Evolutionary conservation across 2,797 vertebrate species (phyloP).

Genomic region (Anas bahamensis): DNA sequence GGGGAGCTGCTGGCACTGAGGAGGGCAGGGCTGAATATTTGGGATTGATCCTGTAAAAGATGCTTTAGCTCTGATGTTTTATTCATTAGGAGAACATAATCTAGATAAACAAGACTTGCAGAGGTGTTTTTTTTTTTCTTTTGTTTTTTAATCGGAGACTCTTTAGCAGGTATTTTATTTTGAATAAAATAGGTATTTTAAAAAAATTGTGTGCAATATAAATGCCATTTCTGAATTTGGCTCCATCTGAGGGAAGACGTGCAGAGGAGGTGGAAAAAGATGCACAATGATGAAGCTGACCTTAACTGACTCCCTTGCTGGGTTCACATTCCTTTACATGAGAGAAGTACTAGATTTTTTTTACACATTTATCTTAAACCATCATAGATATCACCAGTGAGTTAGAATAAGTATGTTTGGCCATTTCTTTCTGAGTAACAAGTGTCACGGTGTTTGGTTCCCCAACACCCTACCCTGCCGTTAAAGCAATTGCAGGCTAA

Average conservation of each 20-base stretch:
- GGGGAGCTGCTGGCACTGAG: not conserved
- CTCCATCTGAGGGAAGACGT: not conserved
- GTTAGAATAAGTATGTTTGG: not conserved
- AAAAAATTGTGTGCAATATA: not conserved
- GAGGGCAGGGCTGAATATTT: not conserved
- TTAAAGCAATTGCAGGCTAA: not conserved
- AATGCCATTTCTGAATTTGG: not conserved
- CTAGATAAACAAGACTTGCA: not conserved
- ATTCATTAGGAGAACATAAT: not conserved
- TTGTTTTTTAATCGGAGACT: not conserved
- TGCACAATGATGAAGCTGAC: not conserved
- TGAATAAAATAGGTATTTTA: not conserved
- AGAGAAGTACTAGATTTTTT: not conserved
- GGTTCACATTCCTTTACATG: not conserved
- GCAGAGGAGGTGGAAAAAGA: not conserved
- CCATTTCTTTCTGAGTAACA: not conserved
- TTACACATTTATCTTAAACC: not conserved
- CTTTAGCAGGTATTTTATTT: not conserved
- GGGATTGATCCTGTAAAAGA: not conserved
- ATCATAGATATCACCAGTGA: not conserved
- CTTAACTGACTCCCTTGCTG: not conserved
- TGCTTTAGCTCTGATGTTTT: not conserved
- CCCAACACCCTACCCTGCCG: accelerated
- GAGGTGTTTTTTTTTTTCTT: not conserved
- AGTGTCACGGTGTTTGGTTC: not conserved